A percentile compares a stretch with the other conserved stretches of the same genome.
These are phyloP conservation scores for Pelecanus crispus DNA, from an alignment of 2,113 vertebrate species.

Conservation along the genomic window DNA sequence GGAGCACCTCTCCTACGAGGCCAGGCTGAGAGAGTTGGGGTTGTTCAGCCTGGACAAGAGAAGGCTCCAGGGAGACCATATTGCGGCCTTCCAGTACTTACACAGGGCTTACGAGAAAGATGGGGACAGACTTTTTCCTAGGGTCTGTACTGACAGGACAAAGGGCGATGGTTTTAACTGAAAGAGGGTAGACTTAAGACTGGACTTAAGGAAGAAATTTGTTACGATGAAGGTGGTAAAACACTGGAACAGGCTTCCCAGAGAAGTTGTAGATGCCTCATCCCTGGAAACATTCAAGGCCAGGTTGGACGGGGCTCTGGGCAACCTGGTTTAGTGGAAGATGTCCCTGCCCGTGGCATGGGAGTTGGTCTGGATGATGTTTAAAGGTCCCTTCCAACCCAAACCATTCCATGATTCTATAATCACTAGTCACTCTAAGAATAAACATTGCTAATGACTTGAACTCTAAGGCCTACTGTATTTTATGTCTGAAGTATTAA, in stretches of 20 bases:
- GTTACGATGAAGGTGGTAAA: neutral
- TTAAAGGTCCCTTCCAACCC: neutral
- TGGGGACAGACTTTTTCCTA: neutral
- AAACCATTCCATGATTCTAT: neutral
- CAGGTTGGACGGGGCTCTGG: neutral
- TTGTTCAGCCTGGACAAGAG: neutral
- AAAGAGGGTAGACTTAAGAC: neutral
- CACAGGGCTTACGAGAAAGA: neutral
- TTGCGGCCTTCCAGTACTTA: neutral
- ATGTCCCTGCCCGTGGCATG: neutral
- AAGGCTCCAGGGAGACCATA: neutral
- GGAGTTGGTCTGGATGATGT: neutral
- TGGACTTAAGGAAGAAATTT: neutral
- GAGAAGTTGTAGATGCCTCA: neutral
- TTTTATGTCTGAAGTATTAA: neutral
- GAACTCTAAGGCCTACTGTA: neutral
- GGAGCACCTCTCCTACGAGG: neutral
- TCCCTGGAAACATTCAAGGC: neutral
- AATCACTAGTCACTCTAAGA: neutral
- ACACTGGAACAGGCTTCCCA: neutral
- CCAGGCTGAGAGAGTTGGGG: neutral
- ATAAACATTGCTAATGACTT: neutral
- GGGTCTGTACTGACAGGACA: neutral
- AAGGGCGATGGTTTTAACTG: neutral
- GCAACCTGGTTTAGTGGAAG: neutral